Conservation (phyloP, 2,797 vertebrate genomes). For the Rallus crepitans region DNA sequence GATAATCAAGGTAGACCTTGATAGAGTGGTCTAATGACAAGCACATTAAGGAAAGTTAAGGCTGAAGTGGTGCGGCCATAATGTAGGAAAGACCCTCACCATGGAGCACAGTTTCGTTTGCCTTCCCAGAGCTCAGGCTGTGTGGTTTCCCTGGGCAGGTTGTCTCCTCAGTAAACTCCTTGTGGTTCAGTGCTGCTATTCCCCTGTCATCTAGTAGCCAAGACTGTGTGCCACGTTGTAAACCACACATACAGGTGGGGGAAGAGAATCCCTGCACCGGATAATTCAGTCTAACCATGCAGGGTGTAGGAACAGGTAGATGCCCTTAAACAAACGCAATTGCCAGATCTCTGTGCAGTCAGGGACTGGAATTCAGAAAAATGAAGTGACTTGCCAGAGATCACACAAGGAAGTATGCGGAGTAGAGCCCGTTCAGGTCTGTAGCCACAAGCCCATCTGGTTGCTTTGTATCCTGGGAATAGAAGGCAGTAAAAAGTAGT, state of each 20-base stretch:
- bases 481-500: not conserved
- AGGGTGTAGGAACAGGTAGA: not conserved
- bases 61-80: not conserved
- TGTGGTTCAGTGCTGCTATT: not conserved
- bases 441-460: not conserved
- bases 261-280: not conserved
- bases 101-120: rapidly evolving
- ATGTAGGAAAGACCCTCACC: not conserved
- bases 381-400: not conserved
- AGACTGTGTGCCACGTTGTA: rapidly evolving
- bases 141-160: not conserved
- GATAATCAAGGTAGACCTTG: not conserved
- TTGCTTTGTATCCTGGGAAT: not conserved
- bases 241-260: not conserved
- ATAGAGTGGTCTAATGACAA: not conserved
- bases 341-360: not conserved
- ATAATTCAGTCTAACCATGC: not conserved
- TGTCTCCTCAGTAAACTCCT: not conserved
- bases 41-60: not conserved
- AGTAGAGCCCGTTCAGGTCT: not conserved
- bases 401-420: not conserved
- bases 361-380: not conserved
- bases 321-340: not conserved
- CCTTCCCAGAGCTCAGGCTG: not conserved
- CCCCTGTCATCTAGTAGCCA: not conserved